Evolutionary conservation across 2,888 invertebrate species (phyloP).

Genomic region (Melanotus villosus): DNA sequence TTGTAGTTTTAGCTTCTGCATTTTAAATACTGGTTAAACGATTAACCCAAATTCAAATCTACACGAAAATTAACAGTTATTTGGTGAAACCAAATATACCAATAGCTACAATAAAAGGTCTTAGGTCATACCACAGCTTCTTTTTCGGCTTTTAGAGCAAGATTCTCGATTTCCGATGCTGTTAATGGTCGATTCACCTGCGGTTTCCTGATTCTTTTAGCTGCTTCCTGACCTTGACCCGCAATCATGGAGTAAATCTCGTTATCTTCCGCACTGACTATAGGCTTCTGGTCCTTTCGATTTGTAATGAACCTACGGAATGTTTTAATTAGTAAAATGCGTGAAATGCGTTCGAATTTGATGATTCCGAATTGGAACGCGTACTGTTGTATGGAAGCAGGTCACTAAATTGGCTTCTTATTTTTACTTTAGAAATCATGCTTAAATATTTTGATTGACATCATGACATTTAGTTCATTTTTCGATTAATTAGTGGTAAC

Average conservation of each 20-base stretch:
- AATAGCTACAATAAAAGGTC: too few relatives aligned
- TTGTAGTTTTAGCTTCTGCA: background rate
- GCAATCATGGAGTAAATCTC: slow-evolving; percentile 1
- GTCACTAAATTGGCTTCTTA: too few relatives aligned
- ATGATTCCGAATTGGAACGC: too few relatives aligned
- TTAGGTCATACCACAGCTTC: slow-evolving; percentile 73
- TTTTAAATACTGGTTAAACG: too few relatives aligned
- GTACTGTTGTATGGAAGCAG: too few relatives aligned
- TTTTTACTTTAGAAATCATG: too few relatives aligned
- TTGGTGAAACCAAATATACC: background rate
- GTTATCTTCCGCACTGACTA: slow-evolving; percentile 13
- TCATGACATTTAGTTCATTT: too few relatives aligned
- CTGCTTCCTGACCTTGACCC: slow-evolving; percentile 24
- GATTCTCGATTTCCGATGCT: slow-evolving; percentile 69
- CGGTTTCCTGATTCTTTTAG: slow-evolving; percentile 57
- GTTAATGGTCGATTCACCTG: slow-evolving; percentile 59
- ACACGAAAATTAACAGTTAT: background rate
- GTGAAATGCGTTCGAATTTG: background rate
- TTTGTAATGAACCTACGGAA: slow-evolving; percentile 14
- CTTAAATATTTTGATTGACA: too few relatives aligned
- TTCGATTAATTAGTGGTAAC: too few relatives aligned
- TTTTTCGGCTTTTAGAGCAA: slow-evolving; percentile 72
- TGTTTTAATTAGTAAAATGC: background rate
- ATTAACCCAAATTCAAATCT: too few relatives aligned
- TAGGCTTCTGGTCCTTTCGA: slow-evolving; percentile 24